Evolutionary conservation across 2,113 vertebrate species (phyloP).

Genomic region (Pygoscelis adeliae): DNA sequence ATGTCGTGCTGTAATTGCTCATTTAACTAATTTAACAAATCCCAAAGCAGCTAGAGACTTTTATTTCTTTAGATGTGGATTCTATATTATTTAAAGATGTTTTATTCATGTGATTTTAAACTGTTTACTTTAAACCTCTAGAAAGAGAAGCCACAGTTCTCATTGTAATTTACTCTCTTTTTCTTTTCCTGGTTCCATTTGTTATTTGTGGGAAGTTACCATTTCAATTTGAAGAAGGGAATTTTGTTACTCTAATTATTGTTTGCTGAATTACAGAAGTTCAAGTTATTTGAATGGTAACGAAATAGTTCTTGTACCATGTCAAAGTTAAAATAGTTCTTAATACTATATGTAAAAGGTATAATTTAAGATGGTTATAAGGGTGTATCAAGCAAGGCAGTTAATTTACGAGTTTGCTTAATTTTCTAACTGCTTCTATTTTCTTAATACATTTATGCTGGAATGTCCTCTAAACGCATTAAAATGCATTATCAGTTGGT

Average conservation of each 20-base stretch:
- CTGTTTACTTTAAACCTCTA: not conserved
- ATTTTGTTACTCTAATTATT: slow-evolving; percentile 17
- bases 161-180: not conserved
- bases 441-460: not conserved
- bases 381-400: not conserved
- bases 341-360: not conserved
- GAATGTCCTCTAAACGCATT: slow-evolving; percentile 27
- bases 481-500: slow-evolving; percentile 36
- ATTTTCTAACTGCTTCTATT: slow-evolving; percentile 37
- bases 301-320: not conserved
- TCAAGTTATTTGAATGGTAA: not conserved
- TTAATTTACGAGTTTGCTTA: slow-evolving; percentile 1
- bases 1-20: not conserved
- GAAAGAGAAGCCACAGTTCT: not conserved
- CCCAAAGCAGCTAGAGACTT: not conserved
- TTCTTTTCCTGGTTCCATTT: not conserved
- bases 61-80: slow-evolving; percentile 35
- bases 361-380: not conserved
- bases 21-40: slow-evolving; percentile 42
- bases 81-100: not conserved
- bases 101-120: not conserved
- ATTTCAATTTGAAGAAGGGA: not conserved
- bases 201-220: not conserved
- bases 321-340: not conserved
- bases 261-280: slow-evolving; percentile 38